phyloP scores from a whole-genome alignment of 1,140 invertebrate species.

The Camponotus vicinus region DNA sequence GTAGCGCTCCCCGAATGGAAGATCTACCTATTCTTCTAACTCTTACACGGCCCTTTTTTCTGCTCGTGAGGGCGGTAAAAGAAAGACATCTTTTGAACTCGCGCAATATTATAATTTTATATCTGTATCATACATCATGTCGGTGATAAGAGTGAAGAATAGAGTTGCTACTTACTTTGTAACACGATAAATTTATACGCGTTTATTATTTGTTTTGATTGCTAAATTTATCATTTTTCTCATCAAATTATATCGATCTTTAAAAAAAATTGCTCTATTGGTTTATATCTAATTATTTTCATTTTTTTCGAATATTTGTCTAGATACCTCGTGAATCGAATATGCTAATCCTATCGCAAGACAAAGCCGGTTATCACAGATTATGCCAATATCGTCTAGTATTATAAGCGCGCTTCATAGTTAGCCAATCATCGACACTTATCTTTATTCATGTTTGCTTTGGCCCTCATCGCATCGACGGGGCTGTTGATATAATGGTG shows the following conservation, averaged over 20 bases:
- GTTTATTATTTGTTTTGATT: neutral
- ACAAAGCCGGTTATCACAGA: constrained; percentile 35
- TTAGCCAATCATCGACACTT: constrained; percentile 49
- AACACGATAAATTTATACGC: constrained; percentile 16
- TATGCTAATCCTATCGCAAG: constrained; percentile 11
- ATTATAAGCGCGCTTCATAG: constrained; percentile 16
- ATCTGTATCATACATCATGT: constrained; percentile 18
- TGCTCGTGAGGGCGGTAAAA: constrained; percentile 9
- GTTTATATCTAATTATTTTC: neutral
- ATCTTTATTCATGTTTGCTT: constrained; percentile 70
- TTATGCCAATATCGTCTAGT: constrained; percentile 33
- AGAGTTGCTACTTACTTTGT: neutral
- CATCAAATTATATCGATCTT: neutral
- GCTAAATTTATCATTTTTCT: neutral
- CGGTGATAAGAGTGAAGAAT: neutral
- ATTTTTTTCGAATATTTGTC: neutral
- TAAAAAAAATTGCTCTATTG: neutral
- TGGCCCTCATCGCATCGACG: constrained; percentile 4
- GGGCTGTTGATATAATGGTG: neutral
- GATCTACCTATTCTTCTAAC: constrained; percentile 24
- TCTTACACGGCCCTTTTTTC: constrained; percentile 1
- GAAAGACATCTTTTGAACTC: constrained; percentile 42
- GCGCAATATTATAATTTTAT: constrained; percentile 18
- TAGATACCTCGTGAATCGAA: constrained; percentile 4
- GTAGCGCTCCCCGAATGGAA: neutral